Evolutionary conservation across 2,888 invertebrate species (phyloP), one percentile per base, ranked within the genome.

Genomic region (Eumerus sabulonum): DNA sequence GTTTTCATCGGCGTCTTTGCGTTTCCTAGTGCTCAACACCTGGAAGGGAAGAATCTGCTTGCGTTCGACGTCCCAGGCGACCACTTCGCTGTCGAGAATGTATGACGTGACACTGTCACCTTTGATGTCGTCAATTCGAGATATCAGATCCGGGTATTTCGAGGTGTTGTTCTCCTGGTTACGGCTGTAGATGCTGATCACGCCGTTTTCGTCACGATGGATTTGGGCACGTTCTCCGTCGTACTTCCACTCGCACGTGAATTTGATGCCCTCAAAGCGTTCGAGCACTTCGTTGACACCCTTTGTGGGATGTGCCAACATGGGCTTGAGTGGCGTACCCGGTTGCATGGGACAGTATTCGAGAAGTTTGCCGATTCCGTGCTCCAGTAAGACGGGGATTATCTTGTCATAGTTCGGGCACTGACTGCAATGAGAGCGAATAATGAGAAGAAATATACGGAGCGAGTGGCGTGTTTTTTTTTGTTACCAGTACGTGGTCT

Each of bases 191-290:
- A 99, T 93, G 83, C 92, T 92, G 0, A 98, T 92, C 1, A 90
- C 89, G 0, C 94, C 93, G 83, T 92, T 91, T 53, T 92, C 92
- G 19, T 90, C 87, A 19, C 92, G 89, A 86, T 97, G 97, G 83
- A 97, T 96, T 92, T 98, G 99, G 0, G 98, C 99, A 84, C 99
- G 91, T 91, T 99, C 99, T 0, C 99, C 99, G 89, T 99, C 99
- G 88, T 99, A 99, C 88, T 99, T 99, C 93, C 95, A 99, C 90
- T 99, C 99, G 88, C 99, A 99, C 0, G 98, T 98, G 88, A 99
- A 99, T 84, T 93, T 92, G 82, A 94, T 91, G 12, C 94, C 93
- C 73, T 96, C 96, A 89, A 97, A 96, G 71, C 92, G 91, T 73
- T 93, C 91, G 62, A 98, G 89, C 3, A 98, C 95, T 87, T 98